These are phyloP conservation scores for Drosophila santomea DNA, from an alignment of 1,140 invertebrate genomes.

Conservation along the genomic window DNA sequence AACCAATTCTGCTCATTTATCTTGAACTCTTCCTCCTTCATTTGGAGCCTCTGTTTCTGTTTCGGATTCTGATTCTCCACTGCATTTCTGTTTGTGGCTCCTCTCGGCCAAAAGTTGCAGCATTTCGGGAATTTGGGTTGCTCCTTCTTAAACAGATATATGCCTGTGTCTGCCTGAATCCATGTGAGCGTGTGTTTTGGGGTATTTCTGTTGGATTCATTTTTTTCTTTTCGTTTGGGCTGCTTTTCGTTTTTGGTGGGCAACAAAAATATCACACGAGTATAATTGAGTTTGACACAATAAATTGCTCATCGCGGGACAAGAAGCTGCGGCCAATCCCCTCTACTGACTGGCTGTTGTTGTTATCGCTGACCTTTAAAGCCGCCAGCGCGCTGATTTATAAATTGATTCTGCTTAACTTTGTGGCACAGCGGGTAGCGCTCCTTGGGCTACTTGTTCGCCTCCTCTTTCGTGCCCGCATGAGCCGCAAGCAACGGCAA, in stretches of 20 bases:
- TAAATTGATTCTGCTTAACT: slow-evolving; percentile 83
- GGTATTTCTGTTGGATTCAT: slow-evolving; percentile 46
- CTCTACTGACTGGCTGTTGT: slow-evolving; percentile 41
- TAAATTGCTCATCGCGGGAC: slow-evolving; percentile 83
- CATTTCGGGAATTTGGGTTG: slow-evolving; percentile 81
- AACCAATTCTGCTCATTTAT: slow-evolving; percentile 80
- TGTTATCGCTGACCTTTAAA: slow-evolving; percentile 83
- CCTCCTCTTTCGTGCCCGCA: slow-evolving; percentile 2
- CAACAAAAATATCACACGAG: slow-evolving; percentile 83
- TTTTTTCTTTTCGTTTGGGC: slow-evolving; percentile 28
- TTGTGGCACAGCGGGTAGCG: slow-evolving; percentile 75
- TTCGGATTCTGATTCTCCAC: slow-evolving; percentile 30
- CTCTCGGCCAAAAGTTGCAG: slow-evolving; percentile 67
- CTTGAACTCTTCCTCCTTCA: slow-evolving; percentile 76
- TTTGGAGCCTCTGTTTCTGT: slow-evolving; percentile 45
- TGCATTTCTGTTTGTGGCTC: slow-evolving; percentile 25
- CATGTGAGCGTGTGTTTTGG: slow-evolving; percentile 22
- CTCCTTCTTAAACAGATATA: slow-evolving; percentile 58
- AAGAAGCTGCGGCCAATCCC: slow-evolving; percentile 59
- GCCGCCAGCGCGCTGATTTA: slow-evolving; percentile 74
- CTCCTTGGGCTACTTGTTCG: slow-evolving; percentile 54
- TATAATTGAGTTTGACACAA: slow-evolving; percentile 85
- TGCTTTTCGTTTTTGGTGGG: slow-evolving; percentile 58
- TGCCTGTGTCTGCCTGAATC: slow-evolving; percentile 2
- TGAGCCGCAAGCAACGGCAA: slow-evolving; percentile 6